Percentiles rank a stretch among this genome's conserved stretches.
Conservation (phyloP, 1,140 invertebrate genomes). For the Lepidostoma basale region DNA sequence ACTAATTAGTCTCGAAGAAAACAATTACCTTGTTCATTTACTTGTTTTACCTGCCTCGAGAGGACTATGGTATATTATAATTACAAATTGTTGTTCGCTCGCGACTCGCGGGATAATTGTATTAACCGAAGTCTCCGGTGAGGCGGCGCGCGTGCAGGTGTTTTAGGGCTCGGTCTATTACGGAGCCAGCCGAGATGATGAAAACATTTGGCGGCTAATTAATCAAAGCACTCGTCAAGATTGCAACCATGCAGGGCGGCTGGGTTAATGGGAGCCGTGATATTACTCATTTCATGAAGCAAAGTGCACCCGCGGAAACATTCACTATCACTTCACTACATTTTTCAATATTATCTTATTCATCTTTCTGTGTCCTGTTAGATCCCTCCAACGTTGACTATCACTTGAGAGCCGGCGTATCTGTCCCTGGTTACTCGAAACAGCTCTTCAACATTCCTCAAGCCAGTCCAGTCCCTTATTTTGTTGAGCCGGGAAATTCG, state of each 20-base stretch:
- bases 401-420: too few species aligned
- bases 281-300: too few species aligned
- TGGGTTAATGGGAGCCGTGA: neutral
- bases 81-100: slow-evolving; percentile 46
- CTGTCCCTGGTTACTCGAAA: too few species aligned
- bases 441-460: too few species aligned
- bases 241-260: neutral
- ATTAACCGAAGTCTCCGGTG: slow-evolving; percentile 33
- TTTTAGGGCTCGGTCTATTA: slow-evolving; percentile 26
- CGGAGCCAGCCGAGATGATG: slow-evolving; percentile 17
- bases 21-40: slow-evolving; percentile 46
- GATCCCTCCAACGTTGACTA: too few species aligned
- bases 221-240: slow-evolving; percentile 11
- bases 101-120: slow-evolving; percentile 42
- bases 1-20: slow-evolving; percentile 46
- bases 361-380: neutral
- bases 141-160: slow-evolving; percentile 24
- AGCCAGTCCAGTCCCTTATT: too few species aligned
- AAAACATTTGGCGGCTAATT: slow-evolving; percentile 7
- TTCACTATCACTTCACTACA: neutral
- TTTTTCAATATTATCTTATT: neutral
- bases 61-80: slow-evolving; percentile 41
- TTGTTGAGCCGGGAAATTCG: too few species aligned
- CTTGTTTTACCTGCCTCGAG: slow-evolving; percentile 40
- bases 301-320: neutral